Evolutionary conservation across 2,888 invertebrate genomes (phyloP).

Genomic region (Lasioglossum malachurum): DNA sequence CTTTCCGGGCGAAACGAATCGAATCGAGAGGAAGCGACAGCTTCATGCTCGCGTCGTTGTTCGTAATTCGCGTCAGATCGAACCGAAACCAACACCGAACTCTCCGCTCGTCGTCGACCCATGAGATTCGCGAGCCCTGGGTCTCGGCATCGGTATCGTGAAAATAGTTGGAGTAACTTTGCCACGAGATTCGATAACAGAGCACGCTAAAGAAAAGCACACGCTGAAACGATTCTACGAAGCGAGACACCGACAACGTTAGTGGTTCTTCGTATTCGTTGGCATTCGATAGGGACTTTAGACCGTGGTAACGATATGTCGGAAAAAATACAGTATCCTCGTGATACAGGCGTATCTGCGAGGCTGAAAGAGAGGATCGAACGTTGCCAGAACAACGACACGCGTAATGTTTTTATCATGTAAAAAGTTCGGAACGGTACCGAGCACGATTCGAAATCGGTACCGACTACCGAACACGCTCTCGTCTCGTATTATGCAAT

Average conservation of each 20-base stretch:
- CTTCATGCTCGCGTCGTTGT: neutral
- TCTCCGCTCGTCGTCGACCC: neutral
- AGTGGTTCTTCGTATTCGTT: constrained; percentile 15
- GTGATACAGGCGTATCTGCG: constrained; percentile 44
- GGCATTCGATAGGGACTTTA: constrained; percentile 53
- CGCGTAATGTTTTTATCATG: neutral
- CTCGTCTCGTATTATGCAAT: neutral
- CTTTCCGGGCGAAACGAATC: neutral
- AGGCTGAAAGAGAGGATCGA: constrained; percentile 8
- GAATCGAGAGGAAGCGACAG: too few species aligned
- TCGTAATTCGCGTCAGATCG: neutral
- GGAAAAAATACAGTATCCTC: constrained; percentile 40
- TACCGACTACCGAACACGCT: too few species aligned
- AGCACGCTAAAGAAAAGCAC: neutral
- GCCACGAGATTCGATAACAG: neutral
- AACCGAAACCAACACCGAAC: neutral
- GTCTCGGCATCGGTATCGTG: neutral
- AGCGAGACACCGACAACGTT: constrained; percentile 24
- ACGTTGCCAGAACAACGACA: neutral
- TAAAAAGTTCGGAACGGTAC: neutral
- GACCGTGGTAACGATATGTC: constrained; percentile 38
- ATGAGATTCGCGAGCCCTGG: neutral
- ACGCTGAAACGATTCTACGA: neutral
- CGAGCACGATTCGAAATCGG: neutral
- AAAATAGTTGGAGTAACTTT: neutral